Conservation (phyloP, 2,113 vertebrate species). For the rat (Rattus norvegicus) region DNA sequence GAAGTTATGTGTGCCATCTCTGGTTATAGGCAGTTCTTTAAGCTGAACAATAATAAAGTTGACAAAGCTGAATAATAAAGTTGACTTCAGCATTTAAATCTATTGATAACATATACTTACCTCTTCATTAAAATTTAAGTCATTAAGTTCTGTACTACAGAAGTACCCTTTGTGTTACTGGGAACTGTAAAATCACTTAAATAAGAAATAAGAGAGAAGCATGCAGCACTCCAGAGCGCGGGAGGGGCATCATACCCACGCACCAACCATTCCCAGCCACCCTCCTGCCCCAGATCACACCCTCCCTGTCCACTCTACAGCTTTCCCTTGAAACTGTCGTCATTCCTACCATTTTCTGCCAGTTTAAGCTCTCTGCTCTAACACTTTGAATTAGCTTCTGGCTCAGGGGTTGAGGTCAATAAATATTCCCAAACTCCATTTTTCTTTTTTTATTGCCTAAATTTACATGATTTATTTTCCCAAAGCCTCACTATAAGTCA, state of each 20-base stretch:
- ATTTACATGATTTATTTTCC: not conserved
- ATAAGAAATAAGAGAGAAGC: not conserved
- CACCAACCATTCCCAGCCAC: no score
- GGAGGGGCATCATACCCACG: not conserved
- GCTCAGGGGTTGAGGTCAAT: constrained; percentile 3
- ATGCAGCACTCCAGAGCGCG: not conserved
- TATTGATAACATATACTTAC: not conserved
- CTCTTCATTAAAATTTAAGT: not conserved
- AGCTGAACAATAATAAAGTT: constrained; percentile 7
- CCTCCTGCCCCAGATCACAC: not conserved
- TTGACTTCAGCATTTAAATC: constrained; percentile 2
- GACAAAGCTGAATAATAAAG: constrained; percentile 30
- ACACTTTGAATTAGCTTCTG: constrained; percentile 11
- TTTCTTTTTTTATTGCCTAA: not conserved
- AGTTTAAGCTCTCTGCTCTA: not conserved
- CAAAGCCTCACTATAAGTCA: not conserved
- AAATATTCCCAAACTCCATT: constrained; percentile 8
- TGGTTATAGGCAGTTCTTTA: not conserved
- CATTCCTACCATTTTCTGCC: not conserved
- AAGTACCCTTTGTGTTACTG: not conserved
- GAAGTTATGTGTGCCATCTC: not conserved
- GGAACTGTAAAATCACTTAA: not conserved
- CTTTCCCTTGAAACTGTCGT: not conserved
- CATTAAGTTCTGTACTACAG: not conserved
- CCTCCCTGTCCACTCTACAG: not conserved